Base-by-base conservation (phyloP, 1,140 invertebrate species). In the Paralvinella palmiformis region DNA sequence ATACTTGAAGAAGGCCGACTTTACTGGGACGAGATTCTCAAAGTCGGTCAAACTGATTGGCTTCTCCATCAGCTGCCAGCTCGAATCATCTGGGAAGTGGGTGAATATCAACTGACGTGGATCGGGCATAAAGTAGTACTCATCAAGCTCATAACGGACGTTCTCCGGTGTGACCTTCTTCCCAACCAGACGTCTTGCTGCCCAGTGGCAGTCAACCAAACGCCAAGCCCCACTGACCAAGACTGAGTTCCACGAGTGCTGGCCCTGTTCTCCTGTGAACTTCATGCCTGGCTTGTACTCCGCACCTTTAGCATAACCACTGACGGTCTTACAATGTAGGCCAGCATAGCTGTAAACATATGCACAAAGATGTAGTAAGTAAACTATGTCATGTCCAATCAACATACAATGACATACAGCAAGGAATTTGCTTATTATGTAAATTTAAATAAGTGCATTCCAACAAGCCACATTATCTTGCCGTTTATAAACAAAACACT, bases 1-100 rank as follows among this genome's bases (percentile, higher is more conserved):
- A 67, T 80, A 79, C 62, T 80, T 80, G 72, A 81, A 81, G 70
- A 81, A 81, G 58, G 76, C 75, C 32, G 76, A 76, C 57, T 81
- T 81, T 69, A 81, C 79, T 62, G 79, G 79, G 2, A 79, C 78
- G 65, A 80, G 76, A 61, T 77, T 74, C 66, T 81, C 79, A 71
- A 81, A 81, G 68, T 81, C 79, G 41, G 75, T 70, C 45, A 78
- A 66, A 0, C 68, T 69, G 22, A 79, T 69, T 4, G 69, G 68
- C 24, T 70, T 61, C 36, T 80, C 74, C 17, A 81, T 65, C 50
- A 81, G 67, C 69, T 81, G 79, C 79, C 79, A 81, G 50, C 78
- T 73, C 2, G 63, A 27, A 36, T 80, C 77, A 55, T 80, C 77
- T 3, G 79, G 79, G 63, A 76, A 79, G 66, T 81, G 79, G 17